Percentiles rank a stretch among this genome's conserved stretches.
Evolutionary conservation across 2,888 invertebrate species (phyloP).

Genomic region (Dendrolimus houi): DNA sequence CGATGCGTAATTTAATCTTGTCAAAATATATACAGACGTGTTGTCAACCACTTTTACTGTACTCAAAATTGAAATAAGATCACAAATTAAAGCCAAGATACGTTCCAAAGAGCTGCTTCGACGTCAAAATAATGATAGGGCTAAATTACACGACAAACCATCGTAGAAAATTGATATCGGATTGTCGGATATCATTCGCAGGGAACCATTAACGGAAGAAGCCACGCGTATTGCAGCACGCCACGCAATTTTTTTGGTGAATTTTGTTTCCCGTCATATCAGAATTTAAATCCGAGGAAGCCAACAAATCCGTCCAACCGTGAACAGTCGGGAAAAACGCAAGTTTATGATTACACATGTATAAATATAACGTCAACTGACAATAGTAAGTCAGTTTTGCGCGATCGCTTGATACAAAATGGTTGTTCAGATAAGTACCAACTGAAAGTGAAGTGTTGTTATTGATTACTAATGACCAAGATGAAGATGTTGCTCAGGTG

Average conservation of each 20-base stretch:
- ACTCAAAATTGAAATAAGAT: neutral
- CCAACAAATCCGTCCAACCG: conserved; percentile 52
- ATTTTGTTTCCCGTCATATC: conserved; percentile 49
- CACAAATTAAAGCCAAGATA: conserved; percentile 14
- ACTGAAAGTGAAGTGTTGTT: conserved; percentile 54
- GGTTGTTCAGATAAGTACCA: conserved; percentile 38
- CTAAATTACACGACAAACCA: conserved; percentile 47
- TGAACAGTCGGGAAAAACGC: conserved; percentile 65
- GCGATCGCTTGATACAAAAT: conserved; percentile 70
- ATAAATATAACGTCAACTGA: conserved; percentile 65
- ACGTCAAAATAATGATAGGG: conserved; percentile 35
- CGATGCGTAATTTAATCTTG: no score
- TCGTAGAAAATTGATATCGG: conserved; percentile 33
- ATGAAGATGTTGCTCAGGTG: conserved; percentile 39
- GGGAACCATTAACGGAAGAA: conserved; percentile 52
- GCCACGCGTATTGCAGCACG: conserved; percentile 44
- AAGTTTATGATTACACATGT: conserved; percentile 64
- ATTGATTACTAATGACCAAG: conserved; percentile 14
- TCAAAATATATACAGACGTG: no score
- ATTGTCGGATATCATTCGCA: conserved; percentile 7
- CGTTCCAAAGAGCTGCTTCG: conserved; percentile 22
- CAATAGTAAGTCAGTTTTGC: conserved; percentile 68
- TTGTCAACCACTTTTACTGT: neutral
- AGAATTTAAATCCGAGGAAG: conserved; percentile 50
- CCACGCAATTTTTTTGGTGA: conserved; percentile 44